Evolutionary conservation across 2,797 vertebrate species (phyloP), one percentile per base, ranked within the genome.

Genomic region (Xiphophorus birchmanni): DNA sequence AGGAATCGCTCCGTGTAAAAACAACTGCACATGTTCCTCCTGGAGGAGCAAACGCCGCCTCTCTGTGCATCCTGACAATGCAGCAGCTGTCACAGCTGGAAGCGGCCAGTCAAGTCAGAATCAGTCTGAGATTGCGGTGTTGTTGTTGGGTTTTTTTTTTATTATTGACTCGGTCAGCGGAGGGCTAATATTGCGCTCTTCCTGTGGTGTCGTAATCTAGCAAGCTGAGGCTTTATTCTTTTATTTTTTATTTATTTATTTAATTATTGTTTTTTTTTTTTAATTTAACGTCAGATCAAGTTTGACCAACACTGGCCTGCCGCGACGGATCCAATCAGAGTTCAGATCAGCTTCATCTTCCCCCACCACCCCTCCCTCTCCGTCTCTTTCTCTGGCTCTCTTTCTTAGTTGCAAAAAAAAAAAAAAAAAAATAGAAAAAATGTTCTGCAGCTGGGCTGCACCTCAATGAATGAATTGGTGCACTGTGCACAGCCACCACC

Each of bases 261-360:
- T 50, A 2, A 32, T 32, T 32, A 32, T 32, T 32, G 32, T 32
- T 50, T 1, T 91, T 93, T 95, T 93, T 88, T 93, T 96, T 94
- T 87, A 92, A 95, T 95, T 94, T 93, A 94, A 95, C 95, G 95
- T 96, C 96, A 96, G 93, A 95, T 95, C 95, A 97, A 97, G 96
- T 97, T 97, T 94, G 96, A 96, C 96, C 97, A 96, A 96, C 96
- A 96, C 91, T 93, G 95, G 94, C 93, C 94, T 93, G 95, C 94
- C 89, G 93, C 93, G 90, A 95, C 94, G 92, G 95, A 94, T 95
- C 97, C 96, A 96, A 97, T 97, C 94, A 95, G 96, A 97, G 95
- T 94, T 93, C 89, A 92, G 91, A 95, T 95, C 94, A 82, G 93
- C 93, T 84, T 88, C 90, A 82, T 90, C 91, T 23, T 87, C 94